These are phyloP conservation scores for Halocaridina rubra DNA, from an alignment of 2,888 invertebrate species.

Conservation along the genomic window DNA sequence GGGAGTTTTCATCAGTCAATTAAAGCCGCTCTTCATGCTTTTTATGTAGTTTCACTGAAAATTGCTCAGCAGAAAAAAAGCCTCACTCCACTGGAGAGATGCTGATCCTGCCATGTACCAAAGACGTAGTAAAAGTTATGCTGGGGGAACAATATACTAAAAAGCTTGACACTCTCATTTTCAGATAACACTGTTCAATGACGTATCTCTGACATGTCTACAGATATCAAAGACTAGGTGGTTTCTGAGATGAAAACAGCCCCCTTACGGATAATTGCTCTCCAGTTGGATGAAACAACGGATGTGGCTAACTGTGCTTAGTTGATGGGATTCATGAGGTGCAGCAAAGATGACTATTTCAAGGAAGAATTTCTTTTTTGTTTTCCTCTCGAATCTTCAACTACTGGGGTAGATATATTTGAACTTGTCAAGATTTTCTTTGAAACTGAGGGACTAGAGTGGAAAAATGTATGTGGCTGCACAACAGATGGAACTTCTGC, in stretches of 20 bases:
- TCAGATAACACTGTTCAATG: constrained; percentile 15
- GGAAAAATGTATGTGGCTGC: not conserved
- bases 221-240: not conserved
- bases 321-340: constrained; percentile 18
- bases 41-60: constrained; percentile 29
- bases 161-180: constrained; percentile 4
- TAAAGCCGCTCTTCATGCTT: constrained; percentile 30
- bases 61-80: constrained; percentile 27
- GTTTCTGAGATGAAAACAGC: not conserved
- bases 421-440: constrained; percentile 25
- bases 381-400: constrained; percentile 25
- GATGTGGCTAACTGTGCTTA: not conserved
- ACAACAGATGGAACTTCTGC: not conserved
- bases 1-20: constrained; percentile 9
- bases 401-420: constrained; percentile 16
- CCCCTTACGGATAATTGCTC: not conserved
- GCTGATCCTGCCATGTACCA: constrained; percentile 18
- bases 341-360: constrained; percentile 15
- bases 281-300: not conserved
- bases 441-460: constrained; percentile 25
- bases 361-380: constrained; percentile 20
- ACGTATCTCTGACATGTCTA: constrained; percentile 6
- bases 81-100: constrained; percentile 16
- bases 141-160: constrained; percentile 12
- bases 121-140: constrained; percentile 25